Evolutionary conservation across 1,140 invertebrate genomes (phyloP).

Genomic region (Mactra quadrangularis): DNA sequence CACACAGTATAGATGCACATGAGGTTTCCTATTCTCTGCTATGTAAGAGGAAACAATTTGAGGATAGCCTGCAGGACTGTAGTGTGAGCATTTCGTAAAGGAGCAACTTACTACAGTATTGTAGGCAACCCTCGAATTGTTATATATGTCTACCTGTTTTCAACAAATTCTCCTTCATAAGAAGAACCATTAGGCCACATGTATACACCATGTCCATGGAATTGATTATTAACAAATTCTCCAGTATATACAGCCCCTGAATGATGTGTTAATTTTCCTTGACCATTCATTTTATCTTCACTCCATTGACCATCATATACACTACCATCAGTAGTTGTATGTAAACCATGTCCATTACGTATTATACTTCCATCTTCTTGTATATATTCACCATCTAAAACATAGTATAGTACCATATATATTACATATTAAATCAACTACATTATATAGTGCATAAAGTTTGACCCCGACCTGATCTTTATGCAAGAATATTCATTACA

Average conservation of each 20-base stretch:
- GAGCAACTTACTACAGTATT: too few relatives aligned
- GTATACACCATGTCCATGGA: slow-evolving; percentile 82
- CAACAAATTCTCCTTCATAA: slow-evolving; percentile 81
- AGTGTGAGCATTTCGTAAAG: too few relatives aligned
- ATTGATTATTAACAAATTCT: slow-evolving; percentile 82
- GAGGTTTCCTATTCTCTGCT: too few relatives aligned
- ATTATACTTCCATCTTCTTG: slow-evolving; percentile 77
- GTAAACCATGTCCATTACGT: slow-evolving; percentile 78
- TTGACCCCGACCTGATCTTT: too few relatives aligned
- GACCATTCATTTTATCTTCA: slow-evolving; percentile 82
- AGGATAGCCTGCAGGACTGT: too few relatives aligned
- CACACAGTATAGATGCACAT: too few relatives aligned
- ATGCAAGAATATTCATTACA: too few relatives aligned
- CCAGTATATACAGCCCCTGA: slow-evolving; percentile 80
- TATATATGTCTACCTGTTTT: too few relatives aligned
- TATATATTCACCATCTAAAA: slow-evolving; percentile 81
- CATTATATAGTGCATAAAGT: too few relatives aligned
- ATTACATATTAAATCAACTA: too few relatives aligned
- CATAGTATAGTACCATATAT: not conserved
- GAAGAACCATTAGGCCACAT: slow-evolving; percentile 82
- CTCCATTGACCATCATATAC: slow-evolving; percentile 81
- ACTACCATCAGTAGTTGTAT: slow-evolving; percentile 77
- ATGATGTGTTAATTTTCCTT: slow-evolving; percentile 77
- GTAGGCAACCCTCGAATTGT: too few relatives aligned
- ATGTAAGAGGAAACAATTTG: too few relatives aligned